phyloP scores from a whole-genome alignment of 2,797 vertebrate genomes.

The Rhynchonycteris naso region DNA sequence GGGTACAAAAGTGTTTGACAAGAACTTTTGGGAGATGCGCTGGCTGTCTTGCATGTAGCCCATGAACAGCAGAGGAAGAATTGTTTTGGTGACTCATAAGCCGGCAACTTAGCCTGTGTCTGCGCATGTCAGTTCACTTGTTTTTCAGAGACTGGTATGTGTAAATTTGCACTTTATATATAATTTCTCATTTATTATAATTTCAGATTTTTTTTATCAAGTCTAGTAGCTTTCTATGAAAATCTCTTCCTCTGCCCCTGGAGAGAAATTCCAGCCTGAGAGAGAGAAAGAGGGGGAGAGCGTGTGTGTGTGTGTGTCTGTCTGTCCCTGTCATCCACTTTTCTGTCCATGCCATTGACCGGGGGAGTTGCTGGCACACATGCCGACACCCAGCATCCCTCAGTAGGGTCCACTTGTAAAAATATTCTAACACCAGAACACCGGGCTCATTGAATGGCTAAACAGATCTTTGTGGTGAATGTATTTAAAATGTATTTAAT shows the following conservation, averaged over 20 bases:
- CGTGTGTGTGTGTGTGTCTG: neutral
- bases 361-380: neutral
- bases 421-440: neutral
- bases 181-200: neutral
- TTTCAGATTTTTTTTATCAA: neutral
- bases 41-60: neutral
- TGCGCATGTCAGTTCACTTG: neutral
- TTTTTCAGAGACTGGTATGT: neutral
- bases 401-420: neutral
- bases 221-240: neutral
- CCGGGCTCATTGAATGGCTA: neutral
- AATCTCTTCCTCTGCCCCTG: neutral
- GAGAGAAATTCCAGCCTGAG: neutral
- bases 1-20: neutral
- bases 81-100: neutral
- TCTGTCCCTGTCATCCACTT: neutral
- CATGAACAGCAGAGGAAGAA: conserved; percentile 1
- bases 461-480: neutral
- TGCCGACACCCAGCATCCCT: neutral
- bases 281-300: rapidly evolving
- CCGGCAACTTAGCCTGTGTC: neutral
- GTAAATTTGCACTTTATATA: neutral
- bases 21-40: neutral
- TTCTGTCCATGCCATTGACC: neutral
- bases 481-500: neutral